Base-by-base conservation (phyloP, 2,113 vertebrate genomes). In the Calidris pygmaea region DNA sequence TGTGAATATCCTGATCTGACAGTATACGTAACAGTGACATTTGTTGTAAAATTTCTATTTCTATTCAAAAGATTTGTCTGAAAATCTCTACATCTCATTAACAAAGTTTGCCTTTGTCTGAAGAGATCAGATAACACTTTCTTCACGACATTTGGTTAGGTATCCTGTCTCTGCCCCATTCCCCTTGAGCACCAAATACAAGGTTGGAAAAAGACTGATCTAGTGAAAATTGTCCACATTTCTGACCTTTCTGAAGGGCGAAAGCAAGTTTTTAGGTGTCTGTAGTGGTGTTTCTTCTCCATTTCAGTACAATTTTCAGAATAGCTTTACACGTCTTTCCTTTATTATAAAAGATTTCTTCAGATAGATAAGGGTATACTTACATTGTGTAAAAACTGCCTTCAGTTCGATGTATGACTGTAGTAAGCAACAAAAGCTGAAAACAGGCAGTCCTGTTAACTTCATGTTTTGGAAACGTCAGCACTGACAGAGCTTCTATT, bases 221-320 rank as follows among this genome's bases (percentile, higher is more conserved):
- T 47, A 15, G 5, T 0, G 5, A 14, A 5, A 7, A 1, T 26
- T 62, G 35, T 41, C 20, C 17, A 8, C 6, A 6, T 4, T 4
- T 30, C 52, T 53, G 27, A 9, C 13, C 4, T 58, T 18, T 47
- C 29, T 19, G 37, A 34, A 65, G 18, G 24, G 48, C 23, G 45
- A 50, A 24, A 30, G 29, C 12, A n/a, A 48, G 20, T 3, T 50
- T 86, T 63, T 13, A 37, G 27, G 19, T 2, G 3, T 34, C 23
- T 92, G 9, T 32, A 13, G 26, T 63, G 43, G 5, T 62, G 12
- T 34, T 72, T 62, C 15, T 81, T 19, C n/a, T 76, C 27, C 18
- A 3, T 63, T 59, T 4, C 29, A 24, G 9, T 39, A 15, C 20
- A 32, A 3, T 11, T 7, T 4, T 21, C 22, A 77, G 27, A 41